Conservation (phyloP, 2,888 invertebrate genomes). For the Sipha maydis region DNA sequence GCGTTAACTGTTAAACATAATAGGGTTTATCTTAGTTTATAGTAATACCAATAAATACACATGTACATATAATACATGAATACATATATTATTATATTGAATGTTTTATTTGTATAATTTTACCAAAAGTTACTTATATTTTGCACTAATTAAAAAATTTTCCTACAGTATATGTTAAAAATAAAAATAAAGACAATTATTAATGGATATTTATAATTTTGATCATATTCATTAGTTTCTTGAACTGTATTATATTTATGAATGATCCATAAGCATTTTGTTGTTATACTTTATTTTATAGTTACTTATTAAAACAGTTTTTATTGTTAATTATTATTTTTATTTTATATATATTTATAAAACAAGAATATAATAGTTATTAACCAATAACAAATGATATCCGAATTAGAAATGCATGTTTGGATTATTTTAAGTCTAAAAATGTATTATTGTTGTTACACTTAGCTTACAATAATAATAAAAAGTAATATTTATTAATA, state of each 20-base stretch:
- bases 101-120: slow-evolving; percentile 44
- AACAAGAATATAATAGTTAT: slow-evolving; percentile 10
- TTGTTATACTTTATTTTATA: slow-evolving; percentile 44
- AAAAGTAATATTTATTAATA: too few relatives aligned
- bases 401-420: not conserved
- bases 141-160: slow-evolving; percentile 51
- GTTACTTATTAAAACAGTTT: slow-evolving; percentile 55
- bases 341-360: slow-evolving; percentile 13
- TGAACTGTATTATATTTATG: slow-evolving; percentile 25
- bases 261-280: slow-evolving; percentile 31
- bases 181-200: slow-evolving; percentile 16
- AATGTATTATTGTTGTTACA: not conserved
- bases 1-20: not conserved
- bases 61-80: not conserved
- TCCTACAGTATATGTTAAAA: slow-evolving; percentile 39
- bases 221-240: slow-evolving; percentile 43
- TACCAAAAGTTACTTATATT: slow-evolving; percentile 51
- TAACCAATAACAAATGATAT: not conserved
- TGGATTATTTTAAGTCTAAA: not conserved
- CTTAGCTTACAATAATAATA: not conserved
- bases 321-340: slow-evolving; percentile 36
- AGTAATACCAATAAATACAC: not conserved
- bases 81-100: slow-evolving; percentile 23
- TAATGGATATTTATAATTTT: slow-evolving; percentile 39
- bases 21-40: slow-evolving; percentile 39